A percentile compares a stretch with the other conserved stretches of the same genome.
Conservation (phyloP, 2,797 vertebrate genomes). For the Florisuga fusca region DNA sequence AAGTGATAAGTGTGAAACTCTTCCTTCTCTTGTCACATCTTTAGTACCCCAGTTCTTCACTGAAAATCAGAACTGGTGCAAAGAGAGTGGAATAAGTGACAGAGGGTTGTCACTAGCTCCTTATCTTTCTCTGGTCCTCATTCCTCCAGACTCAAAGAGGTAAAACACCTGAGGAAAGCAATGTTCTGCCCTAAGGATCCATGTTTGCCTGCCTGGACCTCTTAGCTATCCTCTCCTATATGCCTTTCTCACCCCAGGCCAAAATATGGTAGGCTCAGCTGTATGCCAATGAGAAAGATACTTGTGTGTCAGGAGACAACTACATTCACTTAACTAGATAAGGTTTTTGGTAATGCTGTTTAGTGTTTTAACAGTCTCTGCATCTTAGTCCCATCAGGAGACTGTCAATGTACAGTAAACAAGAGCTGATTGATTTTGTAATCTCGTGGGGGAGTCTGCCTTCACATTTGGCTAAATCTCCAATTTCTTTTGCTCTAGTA, state of each 20-base stretch:
- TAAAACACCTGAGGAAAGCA: background rate
- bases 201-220: background rate
- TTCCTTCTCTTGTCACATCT: background rate
- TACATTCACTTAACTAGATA: slow-evolving; percentile 12
- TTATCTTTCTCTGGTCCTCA: background rate
- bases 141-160: background rate
- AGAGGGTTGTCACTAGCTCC: background rate
- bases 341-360: slow-evolving; percentile 22
- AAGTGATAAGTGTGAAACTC: accelerated
- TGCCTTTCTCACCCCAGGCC: background rate
- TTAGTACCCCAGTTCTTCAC: background rate
- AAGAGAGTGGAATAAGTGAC: background rate
- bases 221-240: background rate
- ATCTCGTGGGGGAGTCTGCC: slow-evolving; percentile 54
- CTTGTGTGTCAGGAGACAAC: background rate
- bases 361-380: slow-evolving; percentile 42
- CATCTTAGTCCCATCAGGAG: slow-evolving; percentile 44
- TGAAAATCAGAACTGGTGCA: background rate
- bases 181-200: background rate
- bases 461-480: slow-evolving; percentile 58
- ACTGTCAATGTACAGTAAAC: slow-evolving; percentile 37
- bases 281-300: background rate
- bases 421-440: slow-evolving; percentile 76
- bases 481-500: slow-evolving; percentile 64
- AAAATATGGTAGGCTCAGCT: background rate